Conservation (phyloP, 2,888 invertebrate genomes). For the Tetheella fluctuosa region DNA sequence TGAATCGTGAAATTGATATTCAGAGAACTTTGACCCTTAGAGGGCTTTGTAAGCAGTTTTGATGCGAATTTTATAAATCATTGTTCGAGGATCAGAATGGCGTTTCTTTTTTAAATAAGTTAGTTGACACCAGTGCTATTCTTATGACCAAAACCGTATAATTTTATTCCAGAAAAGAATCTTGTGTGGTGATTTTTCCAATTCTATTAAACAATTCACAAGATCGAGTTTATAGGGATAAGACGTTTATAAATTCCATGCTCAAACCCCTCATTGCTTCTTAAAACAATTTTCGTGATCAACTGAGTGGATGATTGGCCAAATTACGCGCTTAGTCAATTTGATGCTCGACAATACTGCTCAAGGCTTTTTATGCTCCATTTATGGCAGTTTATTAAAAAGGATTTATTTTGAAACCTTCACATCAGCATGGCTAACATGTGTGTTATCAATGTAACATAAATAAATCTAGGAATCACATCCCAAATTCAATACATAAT, state of each 20-base stretch:
- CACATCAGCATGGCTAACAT: neutral
- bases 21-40: neutral
- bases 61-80: neutral
- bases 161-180: too few species aligned
- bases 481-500: slow-evolving; percentile 10
- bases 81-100: neutral
- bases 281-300: slow-evolving; percentile 57
- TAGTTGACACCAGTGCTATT: neutral
- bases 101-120: neutral
- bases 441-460: neutral
- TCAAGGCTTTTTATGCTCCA: slow-evolving; percentile 30
- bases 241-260: slow-evolving; percentile 9
- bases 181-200: too few species aligned
- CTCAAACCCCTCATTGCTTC: slow-evolving; percentile 22
- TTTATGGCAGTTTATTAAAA: slow-evolving; percentile 24
- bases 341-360: slow-evolving; percentile 38
- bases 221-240: neutral
- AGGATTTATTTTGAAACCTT: neutral
- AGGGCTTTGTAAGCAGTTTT: neutral
- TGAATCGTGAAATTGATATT: slow-evolving; percentile 1
- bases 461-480: neutral
- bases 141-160: neutral
- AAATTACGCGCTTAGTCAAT: slow-evolving; percentile 46
- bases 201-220: neutral
- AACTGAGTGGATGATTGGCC: slow-evolving; percentile 61